phyloP scores from a whole-genome alignment of 1,140 invertebrate species.

The Lamellibrachia luymesi region DNA sequence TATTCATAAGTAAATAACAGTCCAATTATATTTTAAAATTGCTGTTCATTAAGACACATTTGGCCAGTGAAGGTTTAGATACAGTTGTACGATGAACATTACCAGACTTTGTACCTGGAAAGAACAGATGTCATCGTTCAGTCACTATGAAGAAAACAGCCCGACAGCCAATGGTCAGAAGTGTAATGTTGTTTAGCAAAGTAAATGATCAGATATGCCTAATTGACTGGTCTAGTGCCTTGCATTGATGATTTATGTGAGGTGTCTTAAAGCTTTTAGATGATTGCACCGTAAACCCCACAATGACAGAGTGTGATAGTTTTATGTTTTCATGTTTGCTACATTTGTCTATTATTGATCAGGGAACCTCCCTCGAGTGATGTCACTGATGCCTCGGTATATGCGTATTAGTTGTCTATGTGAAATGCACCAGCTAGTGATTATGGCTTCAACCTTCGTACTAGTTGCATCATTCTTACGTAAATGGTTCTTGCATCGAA shows the following conservation, averaged over 20 bases:
- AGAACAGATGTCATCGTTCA: too few species aligned
- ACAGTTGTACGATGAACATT: too few species aligned
- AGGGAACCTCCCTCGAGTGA: not conserved
- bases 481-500: too few species aligned
- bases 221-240: not conserved
- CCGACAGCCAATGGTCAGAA: not conserved
- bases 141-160: not conserved
- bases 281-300: not conserved
- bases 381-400: not conserved
- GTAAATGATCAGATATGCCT: not conserved
- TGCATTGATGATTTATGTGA: not conserved
- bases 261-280: not conserved
- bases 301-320: not conserved
- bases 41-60: too few species aligned
- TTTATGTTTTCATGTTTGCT: not conserved
- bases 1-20: too few species aligned
- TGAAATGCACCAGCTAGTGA: not conserved
- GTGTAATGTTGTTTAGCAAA: not conserved
- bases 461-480: not conserved
- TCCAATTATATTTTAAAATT: too few species aligned
- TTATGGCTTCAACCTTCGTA: not conserved
- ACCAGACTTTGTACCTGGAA: too few species aligned
- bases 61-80: too few species aligned
- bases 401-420: not conserved
- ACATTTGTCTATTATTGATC: not conserved